phyloP scores from a whole-genome alignment of 1,140 invertebrate species.

The Atta cephalotes region DNA sequence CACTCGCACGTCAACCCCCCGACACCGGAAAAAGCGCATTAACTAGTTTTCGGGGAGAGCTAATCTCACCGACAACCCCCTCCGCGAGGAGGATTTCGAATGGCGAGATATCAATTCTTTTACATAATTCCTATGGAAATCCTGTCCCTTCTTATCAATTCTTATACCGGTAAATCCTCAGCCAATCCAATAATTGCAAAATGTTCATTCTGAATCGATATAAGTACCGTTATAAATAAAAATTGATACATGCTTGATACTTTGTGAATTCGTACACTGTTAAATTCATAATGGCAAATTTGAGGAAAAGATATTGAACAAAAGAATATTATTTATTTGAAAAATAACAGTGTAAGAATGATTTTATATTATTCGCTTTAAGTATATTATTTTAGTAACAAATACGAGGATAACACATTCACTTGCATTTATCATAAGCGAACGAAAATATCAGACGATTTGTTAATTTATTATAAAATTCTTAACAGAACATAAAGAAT shows the following conservation, averaged over 20 bases:
- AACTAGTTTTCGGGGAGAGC: constrained; percentile 33
- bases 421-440: not conserved
- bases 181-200: not conserved
- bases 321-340: too few relatives aligned
- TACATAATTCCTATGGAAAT: not conserved
- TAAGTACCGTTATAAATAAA: not conserved
- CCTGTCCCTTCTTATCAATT: not conserved
- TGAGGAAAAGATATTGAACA: too few relatives aligned
- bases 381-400: not conserved
- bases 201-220: not conserved
- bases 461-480: not conserved
- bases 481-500: not conserved
- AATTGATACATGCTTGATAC: not conserved
- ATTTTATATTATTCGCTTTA: not conserved
- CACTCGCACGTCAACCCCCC: constrained; percentile 65
- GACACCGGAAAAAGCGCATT: constrained; percentile 54
- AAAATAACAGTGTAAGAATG: not conserved
- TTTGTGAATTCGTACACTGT: not conserved
- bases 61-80: not conserved
- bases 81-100: constrained; percentile 6
- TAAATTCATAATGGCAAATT: too few relatives aligned
- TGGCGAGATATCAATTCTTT: constrained; percentile 43
- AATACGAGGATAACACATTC: not conserved
- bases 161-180: not conserved
- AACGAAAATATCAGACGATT: not conserved